Percentiles rank a stretch among this genome's conserved stretches.
These are phyloP conservation scores for Goniozus legneri DNA, from an alignment of 1,140 invertebrate species.

Conservation along the genomic window DNA sequence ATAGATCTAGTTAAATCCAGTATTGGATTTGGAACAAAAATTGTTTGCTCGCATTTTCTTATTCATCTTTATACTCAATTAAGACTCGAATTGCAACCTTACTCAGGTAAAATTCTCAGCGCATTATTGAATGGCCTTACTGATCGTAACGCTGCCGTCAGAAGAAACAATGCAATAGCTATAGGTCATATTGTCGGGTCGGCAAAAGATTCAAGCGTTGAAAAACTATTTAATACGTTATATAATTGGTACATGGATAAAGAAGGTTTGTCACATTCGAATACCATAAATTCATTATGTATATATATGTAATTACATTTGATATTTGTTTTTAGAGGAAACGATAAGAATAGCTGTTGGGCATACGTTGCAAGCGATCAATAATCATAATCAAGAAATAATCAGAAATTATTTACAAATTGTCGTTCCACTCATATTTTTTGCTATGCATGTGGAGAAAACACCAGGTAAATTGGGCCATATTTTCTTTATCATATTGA, in stretches of 20 bases:
- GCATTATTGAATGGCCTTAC: constrained; percentile 74
- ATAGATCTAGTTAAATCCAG: constrained; percentile 79
- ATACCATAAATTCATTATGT: background rate
- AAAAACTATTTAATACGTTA: constrained; percentile 80
- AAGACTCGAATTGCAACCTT: constrained; percentile 61
- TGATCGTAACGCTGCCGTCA: constrained; percentile 77
- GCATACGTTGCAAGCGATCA: constrained; percentile 75
- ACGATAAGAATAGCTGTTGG: constrained; percentile 70
- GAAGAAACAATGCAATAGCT: constrained; percentile 78
- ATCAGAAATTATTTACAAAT: constrained; percentile 76
- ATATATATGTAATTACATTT: background rate
- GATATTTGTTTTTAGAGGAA: constrained; percentile 59
- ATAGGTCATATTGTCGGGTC: constrained; percentile 82
- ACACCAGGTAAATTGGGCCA: constrained; percentile 50
- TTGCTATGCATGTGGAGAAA: constrained; percentile 83
- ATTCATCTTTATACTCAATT: constrained; percentile 63
- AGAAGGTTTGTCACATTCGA: constrained; percentile 56
- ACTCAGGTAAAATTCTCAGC: constrained; percentile 73
- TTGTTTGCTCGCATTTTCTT: constrained; percentile 81
- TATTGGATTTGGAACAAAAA: constrained; percentile 78
- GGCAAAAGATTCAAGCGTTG: constrained; percentile 83
- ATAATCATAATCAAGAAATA: constrained; percentile 78
- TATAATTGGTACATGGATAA: constrained; percentile 75
- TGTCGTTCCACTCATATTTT: constrained; percentile 79
- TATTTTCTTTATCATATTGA: constrained; percentile 1